Base-by-base conservation (phyloP, 2,113 vertebrate genomes). In the Felis catus region DNA sequence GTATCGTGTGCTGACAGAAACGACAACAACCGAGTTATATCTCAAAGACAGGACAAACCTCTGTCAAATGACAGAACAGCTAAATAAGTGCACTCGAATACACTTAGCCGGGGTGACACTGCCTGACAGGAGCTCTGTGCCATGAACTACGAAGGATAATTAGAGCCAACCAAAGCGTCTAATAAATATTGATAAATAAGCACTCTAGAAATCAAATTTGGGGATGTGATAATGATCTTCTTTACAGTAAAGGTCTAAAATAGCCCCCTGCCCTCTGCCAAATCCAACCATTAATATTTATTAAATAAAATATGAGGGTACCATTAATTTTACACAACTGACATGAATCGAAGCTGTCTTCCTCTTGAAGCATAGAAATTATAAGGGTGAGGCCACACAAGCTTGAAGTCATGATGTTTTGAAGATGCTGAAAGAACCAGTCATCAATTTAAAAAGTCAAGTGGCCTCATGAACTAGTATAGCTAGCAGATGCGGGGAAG, bases 161-260 rank as follows among this genome's bases (percentile, higher is more conserved):
- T 97, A 98, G 98, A 95, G 95, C 96, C 96, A 74, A 55, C 89
- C 91, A 3, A 83, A 1, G 1, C 73, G 89, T 92, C 97, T 98
- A 78, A 96, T 88, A 90, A 96, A 87, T 98, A 99, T 98, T 98
- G 98, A 98, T 97, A 98, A 95, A 97, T 81, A 74, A 93, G 97
- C 97, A 89, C 97, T 98, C 97, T 96, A 98, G 97, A 92, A 98
- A 98, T 95, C 94, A 98, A 87, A 97, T 97, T 94, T 97, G 95
- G 97, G 86, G 95, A 97, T 95, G 98, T 98, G 98, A 98, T 98
- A 98, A 98, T 98, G 98, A 96, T 97, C 70, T 97, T 93, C 82
- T 98, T 99, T 99, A 98, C 98, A 98, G 98, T 94, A 99, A 99
- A 96, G 95, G 94, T 97, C 98, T 98, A 98, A 99, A 99, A 98